A percentile compares a stretch with the other conserved stretches of the same genome.
phyloP scores from a whole-genome alignment of 2,888 invertebrate genomes.

The Lasioglossum leucozonium region DNA sequence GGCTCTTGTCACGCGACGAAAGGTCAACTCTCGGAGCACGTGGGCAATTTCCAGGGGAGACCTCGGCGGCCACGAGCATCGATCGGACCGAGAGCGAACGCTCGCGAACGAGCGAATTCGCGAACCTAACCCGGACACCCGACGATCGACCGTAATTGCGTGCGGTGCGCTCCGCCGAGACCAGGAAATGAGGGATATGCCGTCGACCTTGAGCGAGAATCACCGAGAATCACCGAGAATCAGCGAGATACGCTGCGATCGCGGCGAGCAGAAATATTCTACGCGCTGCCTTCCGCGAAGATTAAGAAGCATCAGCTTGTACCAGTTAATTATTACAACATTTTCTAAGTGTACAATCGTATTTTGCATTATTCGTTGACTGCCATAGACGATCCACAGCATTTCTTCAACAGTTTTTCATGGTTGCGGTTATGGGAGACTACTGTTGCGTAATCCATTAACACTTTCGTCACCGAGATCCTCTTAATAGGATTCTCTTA shows the following conservation, averaged over 20 bases:
- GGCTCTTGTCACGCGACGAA: constrained; percentile 60
- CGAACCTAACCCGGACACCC: not conserved
- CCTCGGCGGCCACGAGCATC: not conserved
- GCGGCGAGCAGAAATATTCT: not conserved
- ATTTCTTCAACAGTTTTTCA: too few relatives aligned
- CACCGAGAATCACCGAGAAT: not conserved
- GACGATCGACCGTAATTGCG: constrained; percentile 6
- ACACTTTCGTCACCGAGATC: too few relatives aligned
- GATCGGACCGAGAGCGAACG: constrained; percentile 2
- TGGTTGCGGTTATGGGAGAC: too few relatives aligned
- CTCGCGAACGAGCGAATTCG: not conserved
- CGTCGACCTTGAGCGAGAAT: not conserved
- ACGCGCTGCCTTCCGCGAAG: not conserved
- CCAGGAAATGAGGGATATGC: constrained; percentile 5
- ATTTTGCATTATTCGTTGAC: too few relatives aligned
- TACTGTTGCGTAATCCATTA: too few relatives aligned
- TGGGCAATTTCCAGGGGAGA: constrained; percentile 44
- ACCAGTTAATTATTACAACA: not conserved
- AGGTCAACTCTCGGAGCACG: constrained; percentile 58
- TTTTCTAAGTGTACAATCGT: too few relatives aligned
- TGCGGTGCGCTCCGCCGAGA: not conserved
- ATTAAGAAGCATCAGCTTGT: not conserved
- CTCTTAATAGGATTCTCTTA: too few relatives aligned
- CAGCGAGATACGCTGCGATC: not conserved
- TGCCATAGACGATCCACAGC: too few relatives aligned